A percentile compares a stretch with the other conserved stretches of the same genome.
Evolutionary conservation across 2,113 vertebrate genomes (phyloP).

Genomic region (Crypturellus undulatus): DNA sequence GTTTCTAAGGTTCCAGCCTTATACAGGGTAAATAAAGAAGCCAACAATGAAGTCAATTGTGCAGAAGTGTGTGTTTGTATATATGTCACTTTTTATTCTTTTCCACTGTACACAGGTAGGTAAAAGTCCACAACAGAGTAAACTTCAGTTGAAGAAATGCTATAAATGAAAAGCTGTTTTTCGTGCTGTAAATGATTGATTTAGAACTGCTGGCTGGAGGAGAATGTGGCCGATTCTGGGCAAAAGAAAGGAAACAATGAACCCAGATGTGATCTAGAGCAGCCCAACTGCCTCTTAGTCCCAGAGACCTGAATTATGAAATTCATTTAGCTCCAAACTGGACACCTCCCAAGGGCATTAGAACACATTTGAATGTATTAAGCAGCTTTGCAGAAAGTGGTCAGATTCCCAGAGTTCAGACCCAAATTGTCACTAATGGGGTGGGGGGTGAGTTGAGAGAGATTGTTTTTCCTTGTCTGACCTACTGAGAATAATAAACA

Average conservation of each 20-base stretch:
- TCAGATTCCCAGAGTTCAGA: background rate
- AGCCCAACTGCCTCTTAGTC: background rate
- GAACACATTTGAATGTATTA: background rate
- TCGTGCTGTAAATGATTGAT: background rate
- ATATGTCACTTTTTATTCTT: background rate
- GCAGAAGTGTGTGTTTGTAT: background rate
- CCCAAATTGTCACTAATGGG: background rate
- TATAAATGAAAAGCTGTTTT: background rate
- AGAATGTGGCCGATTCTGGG: background rate
- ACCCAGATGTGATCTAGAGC: background rate
- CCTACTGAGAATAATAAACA: background rate
- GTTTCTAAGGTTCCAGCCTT: background rate
- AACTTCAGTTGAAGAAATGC: background rate
- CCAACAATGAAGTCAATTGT: background rate
- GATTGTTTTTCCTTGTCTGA: background rate
- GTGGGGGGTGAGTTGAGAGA: accelerated
- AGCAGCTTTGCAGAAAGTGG: background rate
- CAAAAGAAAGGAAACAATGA: background rate
- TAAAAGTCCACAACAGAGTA: background rate
- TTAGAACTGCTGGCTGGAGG: background rate
- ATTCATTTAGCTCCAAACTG: background rate
- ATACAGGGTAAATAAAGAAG: background rate
- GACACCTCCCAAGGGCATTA: background rate
- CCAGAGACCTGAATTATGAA: background rate
- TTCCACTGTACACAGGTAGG: background rate